A percentile compares a stretch with the other conserved stretches of the same genome.
Conservation (phyloP, 2,113 vertebrate species). For the Ciconia stormi region DNA sequence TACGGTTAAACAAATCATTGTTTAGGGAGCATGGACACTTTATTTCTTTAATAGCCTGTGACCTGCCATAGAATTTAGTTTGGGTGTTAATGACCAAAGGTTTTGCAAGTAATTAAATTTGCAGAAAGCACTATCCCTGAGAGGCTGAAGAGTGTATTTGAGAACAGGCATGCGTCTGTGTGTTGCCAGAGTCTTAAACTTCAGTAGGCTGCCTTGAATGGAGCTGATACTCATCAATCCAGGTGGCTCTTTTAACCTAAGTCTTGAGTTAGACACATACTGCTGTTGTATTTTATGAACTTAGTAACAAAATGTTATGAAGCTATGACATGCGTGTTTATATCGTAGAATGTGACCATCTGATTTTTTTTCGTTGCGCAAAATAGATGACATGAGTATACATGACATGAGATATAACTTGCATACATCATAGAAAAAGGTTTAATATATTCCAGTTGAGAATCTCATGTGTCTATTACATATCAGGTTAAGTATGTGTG, state of each 20-base stretch:
- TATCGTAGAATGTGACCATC: neutral
- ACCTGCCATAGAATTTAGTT: slow-evolving; percentile 61
- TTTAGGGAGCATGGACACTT: slow-evolving; percentile 43
- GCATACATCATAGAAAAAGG: neutral
- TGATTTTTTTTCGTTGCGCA: neutral
- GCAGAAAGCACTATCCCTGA: slow-evolving; percentile 59
- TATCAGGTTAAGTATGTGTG: neutral
- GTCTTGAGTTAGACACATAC: neutral
- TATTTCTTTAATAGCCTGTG: slow-evolving; percentile 66
- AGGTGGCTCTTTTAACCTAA: neutral
- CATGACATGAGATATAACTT: neutral
- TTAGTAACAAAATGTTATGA: neutral
- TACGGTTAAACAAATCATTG: slow-evolving; percentile 16
- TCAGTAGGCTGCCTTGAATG: rapidly evolving
- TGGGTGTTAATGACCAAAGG: slow-evolving; percentile 78
- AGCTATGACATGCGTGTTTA: neutral
- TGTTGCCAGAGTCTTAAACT: neutral
- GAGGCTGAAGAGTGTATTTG: slow-evolving; percentile 18
- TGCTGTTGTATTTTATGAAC: neutral
- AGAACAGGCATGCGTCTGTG: neutral
- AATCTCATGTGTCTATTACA: neutral
- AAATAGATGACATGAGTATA: neutral
- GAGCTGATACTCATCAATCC: neutral
- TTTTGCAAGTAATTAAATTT: slow-evolving; percentile 76
- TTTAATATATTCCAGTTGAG: neutral